These are phyloP conservation scores for Rafetus swinhoei DNA, from an alignment of 2,113 vertebrate species.

Conservation along the genomic window DNA sequence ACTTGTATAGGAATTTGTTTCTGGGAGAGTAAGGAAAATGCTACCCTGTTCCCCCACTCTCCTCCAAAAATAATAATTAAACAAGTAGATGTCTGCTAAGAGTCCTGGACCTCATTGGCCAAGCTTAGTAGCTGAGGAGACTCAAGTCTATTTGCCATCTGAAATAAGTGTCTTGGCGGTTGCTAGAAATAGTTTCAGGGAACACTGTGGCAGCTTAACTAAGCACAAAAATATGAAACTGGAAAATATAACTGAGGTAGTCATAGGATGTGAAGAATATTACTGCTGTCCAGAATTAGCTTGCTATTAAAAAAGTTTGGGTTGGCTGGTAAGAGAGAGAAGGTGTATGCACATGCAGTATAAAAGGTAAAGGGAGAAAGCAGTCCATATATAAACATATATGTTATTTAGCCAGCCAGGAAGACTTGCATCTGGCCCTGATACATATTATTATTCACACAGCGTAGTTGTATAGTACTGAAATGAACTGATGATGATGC, in stretches of 20 bases:
- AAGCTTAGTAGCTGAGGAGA: background rate
- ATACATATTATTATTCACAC: background rate
- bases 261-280: background rate
- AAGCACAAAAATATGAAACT: background rate
- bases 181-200: background rate
- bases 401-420: background rate
- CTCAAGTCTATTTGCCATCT: background rate
- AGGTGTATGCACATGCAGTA: background rate
- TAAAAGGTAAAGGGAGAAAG: background rate
- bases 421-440: background rate
- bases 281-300: background rate
- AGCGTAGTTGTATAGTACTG: background rate
- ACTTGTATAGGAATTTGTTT: background rate
- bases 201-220: background rate
- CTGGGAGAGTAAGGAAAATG: background rate
- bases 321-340: background rate
- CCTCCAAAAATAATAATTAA: background rate
- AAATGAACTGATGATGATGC: background rate
- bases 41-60: background rate
- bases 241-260: background rate
- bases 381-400: fast-evolving
- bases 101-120: background rate
- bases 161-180: slow-evolving; percentile 19
- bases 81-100: background rate
- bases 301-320: background rate